Evolutionary conservation across 2,888 invertebrate genomes (phyloP), one percentile per base, ranked within the genome.

Genomic region (Meteorus colon): DNA sequence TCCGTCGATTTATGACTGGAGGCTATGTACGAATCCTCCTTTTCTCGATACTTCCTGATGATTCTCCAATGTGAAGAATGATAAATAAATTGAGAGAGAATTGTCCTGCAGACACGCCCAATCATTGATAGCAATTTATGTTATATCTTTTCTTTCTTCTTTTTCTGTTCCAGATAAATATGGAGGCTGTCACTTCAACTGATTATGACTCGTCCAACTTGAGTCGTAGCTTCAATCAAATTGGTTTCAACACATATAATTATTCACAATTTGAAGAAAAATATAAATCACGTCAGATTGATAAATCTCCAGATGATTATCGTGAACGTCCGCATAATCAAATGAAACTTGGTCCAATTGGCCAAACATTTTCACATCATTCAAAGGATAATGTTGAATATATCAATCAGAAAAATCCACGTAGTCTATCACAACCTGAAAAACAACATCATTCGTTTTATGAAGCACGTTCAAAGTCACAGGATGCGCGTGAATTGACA

Each of bases 151-250:
- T 65, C 16, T 16, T 27, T 65, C 16, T 16, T 27, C 66, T 66
- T 45, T 31, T 1, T 60, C 27, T 82, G 77, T 90, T 91, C 4
- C 89, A 92, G 91, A 90, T 91, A 81, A 91, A 92, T 83, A 89
- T 91, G 90, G 91, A 91, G 78, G 88, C 90, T 51, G 91, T 91
- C 75, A 90, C 90, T 74, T 90, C 90, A 67, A 90, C 89, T 67
- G 91, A 91, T 72, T 91, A 91, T 87, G 87, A 90, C 68, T 85
- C 89, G 31, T 87, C 89, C 73, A 86, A 85, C 72, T 82, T 85
- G 24, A 86, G 85, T 75, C 83, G 86, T 12, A 88, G 86, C 76
- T 86, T 85, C 78, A 87, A 88, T 78, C 88, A 88, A 76, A 82
- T 85, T 24, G 84, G 84, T 60, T 87, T 86, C 78, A 88, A 87